Evolutionary conservation across 2,113 vertebrate species (phyloP), one percentile per base, ranked within the genome.

Genomic region (Anthoscopus minutus): DNA sequence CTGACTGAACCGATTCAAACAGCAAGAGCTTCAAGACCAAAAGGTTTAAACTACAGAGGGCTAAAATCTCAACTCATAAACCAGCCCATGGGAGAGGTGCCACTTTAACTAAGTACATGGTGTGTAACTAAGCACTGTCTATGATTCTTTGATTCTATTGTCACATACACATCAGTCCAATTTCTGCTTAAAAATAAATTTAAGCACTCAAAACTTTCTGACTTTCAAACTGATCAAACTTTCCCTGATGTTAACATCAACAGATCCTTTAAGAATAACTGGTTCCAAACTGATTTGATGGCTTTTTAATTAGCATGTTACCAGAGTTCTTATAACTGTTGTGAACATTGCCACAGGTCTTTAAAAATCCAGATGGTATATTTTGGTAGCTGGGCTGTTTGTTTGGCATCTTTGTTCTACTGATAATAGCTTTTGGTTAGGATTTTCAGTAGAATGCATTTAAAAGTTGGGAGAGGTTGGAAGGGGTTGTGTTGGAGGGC

Each of bases 101-200:
- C 27, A 13, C 47, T 53, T 4, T 1, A 51, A 50, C 47, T 4
- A 2, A 50, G 24, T 5, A 3, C 2, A 1, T 16, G 4, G 35
- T 40, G 51, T 53, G 9, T 25, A 47, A 42, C 54, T 20, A 17
- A 54, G 24, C 22, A 23, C 30, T 31, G 47, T 1, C 61, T 13
- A 1, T 5, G 53, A 23, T 23, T 27, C 57, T 38, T 17, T n/a
- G 19, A n/a, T 38, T 47, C 70, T 37, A 15, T 35, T 54, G 40
- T 22, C 56, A 47, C 12, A 19, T 5, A 31, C 8, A 27, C 3
- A 25, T 18, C 50, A 33, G 6, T n/a, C 44, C 35, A 42, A 47
- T 42, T 83, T 91, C 33, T 79, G 9, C n/a, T 87, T 61, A 4
- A 69, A 92, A 92, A 50, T 10, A 40, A 16, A n/a, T 89, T 81